phyloP scores from a whole-genome alignment of 2,113 vertebrate genomes.

The Neolamprologus devosi region DNA sequence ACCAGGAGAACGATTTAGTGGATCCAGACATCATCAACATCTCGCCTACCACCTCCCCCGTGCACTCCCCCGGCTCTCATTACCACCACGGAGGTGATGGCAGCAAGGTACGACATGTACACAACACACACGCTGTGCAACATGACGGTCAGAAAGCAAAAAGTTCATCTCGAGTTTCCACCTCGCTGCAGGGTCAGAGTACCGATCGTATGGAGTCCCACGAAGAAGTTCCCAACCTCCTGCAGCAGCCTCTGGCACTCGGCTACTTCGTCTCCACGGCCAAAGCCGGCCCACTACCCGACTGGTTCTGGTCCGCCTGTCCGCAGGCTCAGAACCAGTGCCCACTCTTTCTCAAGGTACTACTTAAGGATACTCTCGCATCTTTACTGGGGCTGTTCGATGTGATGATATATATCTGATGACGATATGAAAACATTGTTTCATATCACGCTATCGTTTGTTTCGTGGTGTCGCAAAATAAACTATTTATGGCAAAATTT shows the following conservation, averaged over 20 bases:
- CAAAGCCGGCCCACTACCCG: constrained; percentile 93
- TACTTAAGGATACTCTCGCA: neutral
- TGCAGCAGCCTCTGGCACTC: constrained; percentile 95
- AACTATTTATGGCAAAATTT: neutral
- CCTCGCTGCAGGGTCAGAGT: constrained; percentile 81
- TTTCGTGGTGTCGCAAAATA: neutral
- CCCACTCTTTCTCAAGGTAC: constrained; percentile 82
- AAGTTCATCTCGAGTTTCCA: neutral
- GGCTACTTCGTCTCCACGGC: constrained; percentile 98
- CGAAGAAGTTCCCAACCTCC: constrained; percentile 93
- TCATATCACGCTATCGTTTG: neutral
- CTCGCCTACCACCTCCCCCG: constrained; percentile 87
- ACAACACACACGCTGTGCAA: neutral
- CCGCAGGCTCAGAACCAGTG: constrained; percentile 99
- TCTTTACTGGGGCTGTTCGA: fast-evolving
- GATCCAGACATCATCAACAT: constrained; percentile 97
- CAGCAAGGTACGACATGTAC: constrained; percentile 79
- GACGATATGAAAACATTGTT: neutral
- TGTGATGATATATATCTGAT: neutral
- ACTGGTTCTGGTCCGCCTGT: constrained; percentile 99
- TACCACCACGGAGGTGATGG: constrained; percentile 89
- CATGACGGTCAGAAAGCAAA: neutral
- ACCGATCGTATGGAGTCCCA: constrained; percentile 94
- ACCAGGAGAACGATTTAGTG: constrained; percentile 83
- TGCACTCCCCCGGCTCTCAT: constrained; percentile 93